Base-by-base conservation (phyloP, 2,888 invertebrate species). In the Entomobrya proxima region DNA sequence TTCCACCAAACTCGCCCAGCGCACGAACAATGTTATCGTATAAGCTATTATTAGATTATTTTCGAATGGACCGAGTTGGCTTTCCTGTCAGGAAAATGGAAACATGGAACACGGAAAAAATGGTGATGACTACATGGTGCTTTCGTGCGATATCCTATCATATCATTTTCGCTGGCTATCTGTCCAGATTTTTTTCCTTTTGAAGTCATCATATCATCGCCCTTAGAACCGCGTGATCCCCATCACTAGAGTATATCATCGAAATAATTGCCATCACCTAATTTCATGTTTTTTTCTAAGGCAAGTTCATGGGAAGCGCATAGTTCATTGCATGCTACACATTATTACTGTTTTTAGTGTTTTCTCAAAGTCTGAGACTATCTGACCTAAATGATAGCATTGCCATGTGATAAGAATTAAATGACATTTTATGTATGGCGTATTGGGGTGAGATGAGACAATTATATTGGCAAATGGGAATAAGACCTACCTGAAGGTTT, bases 401-500 rank as follows among this genome's bases (percentile, higher is more conserved):
- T 18, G 24, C 44, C 24, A 24, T 13, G 21, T 3, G 44, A 18
- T 7, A 40, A 13, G 64, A 18, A 64, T 21, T 15, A 69, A 7
- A 69, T 7, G 64, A 64, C 13, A 27, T 47, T 15, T 52, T 52
- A n/a, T n/a, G n/a, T n/a, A n/a, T n/a, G n/a, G n/a, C n/a, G n/a
- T n/a, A n/a, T 21, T 11, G 52, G 52, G 52, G 67, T 9, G 24
- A 27, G 3, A 11, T 67, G 67, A n/a, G 18, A 67, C 37, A 61
- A 18, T n/a, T 4, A 52, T 21, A 27, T 67, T 61, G 7, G 30
- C 32, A 61, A 61, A 61, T 61, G 44, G 4, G 27, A 27, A 44
- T 0, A 32, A 32, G n/a, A 2, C 35, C 85, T 80, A 90, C 90
- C 89, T 90, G 90, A 61, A 90, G 78, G 88, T 89, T 88, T 40